Evolutionary conservation across 2,888 invertebrate genomes (phyloP), one percentile per base, ranked within the genome.

Genomic region (Drosophila siamana): DNA sequence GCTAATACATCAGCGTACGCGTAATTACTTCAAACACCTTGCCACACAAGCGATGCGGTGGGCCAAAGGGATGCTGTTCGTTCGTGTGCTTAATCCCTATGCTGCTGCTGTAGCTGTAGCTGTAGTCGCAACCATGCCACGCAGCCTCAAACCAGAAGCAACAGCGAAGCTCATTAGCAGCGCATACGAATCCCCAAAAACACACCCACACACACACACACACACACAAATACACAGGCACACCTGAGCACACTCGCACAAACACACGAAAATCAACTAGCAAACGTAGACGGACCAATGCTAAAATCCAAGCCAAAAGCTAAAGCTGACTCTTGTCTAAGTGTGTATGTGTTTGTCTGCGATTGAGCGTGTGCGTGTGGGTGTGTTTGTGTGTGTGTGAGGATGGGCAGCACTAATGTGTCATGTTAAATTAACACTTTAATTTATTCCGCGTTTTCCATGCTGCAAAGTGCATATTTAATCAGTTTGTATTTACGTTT

Each of bases 361-460:
- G 46, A 47, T 16, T 69, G 62, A 52, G 52, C 54, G 59, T 50
- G 47, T 50, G 24, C 52, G 5, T 66, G n/a, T 44, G 28, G 56
- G 24, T 19, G 40, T 50, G 38, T 8, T 5, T 19, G 15, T 47
- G 24, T 44, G 50, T 52, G 33, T 50, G 51, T 40, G 67, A 69
- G 69, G 68, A 51, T 68, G 75, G 65, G 74, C 61, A 74, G 69
- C 86, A 79, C 88, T 88, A 89, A 88, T 88, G 89, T 89, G 88
- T 88, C 88, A 88, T 88, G 89, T 88, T 85, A 89, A 88, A 88
- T 88, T 88, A 88, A 88, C 88, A 88, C 89, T 89, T 88, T 88
- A 88, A 88, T 88, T 88, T 89, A 88, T 88, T 89, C 89, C 89
- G 89, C 89, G 89, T 86, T 82, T 76, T 75, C 76, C 74, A 74